Evolutionary conservation across 2,888 invertebrate genomes (phyloP).

Genomic region (Watsonalla binaria): DNA sequence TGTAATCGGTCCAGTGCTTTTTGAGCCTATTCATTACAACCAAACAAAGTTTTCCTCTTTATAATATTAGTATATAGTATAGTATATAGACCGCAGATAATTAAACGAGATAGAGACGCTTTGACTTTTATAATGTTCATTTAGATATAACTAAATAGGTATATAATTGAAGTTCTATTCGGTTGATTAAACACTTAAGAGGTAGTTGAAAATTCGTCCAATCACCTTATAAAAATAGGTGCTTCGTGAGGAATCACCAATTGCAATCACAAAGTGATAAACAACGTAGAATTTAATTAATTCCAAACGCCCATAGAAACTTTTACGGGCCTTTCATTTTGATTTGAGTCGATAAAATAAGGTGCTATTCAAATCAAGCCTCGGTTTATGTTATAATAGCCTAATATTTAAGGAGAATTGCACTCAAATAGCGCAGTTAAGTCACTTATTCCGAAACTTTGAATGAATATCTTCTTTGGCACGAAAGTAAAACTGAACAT

Average conservation of each 20-base stretch:
- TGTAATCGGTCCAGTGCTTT: too few species aligned
- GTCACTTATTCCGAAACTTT: constrained; percentile 33
- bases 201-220: not conserved
- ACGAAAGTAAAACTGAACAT: constrained; percentile 47
- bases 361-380: not conserved
- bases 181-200: not conserved
- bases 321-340: not conserved
- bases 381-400: not conserved
- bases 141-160: too few species aligned
- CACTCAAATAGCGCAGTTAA: constrained; percentile 35
- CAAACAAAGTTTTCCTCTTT: too few species aligned
- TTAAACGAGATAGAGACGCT: too few species aligned
- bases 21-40: too few species aligned
- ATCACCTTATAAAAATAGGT: not conserved
- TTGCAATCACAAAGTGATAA: not conserved
- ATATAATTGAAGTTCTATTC: too few species aligned
- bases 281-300: not conserved
- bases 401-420: constrained; percentile 28
- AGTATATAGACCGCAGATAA: too few species aligned
- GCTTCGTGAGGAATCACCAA: not conserved
- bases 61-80: too few species aligned
- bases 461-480: constrained; percentile 43
- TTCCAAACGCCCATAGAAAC: not conserved
- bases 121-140: too few species aligned
- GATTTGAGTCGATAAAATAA: not conserved